phyloP scores from a whole-genome alignment of 2,888 invertebrate species.

The Amphiduros pacificus region DNA sequence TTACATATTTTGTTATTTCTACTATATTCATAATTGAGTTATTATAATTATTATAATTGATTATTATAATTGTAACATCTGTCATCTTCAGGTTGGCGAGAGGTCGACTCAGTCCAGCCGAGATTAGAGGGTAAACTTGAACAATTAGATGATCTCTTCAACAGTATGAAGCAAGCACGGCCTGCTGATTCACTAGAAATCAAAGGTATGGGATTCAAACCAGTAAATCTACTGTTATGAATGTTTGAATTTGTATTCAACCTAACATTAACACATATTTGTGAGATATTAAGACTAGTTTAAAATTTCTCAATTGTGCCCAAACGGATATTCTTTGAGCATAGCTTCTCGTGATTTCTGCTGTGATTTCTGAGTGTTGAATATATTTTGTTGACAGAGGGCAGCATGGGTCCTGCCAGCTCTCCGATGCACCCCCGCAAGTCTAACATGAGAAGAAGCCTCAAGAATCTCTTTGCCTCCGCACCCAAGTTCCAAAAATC shows the following conservation, averaged over 20 bases:
- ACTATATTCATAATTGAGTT: no score
- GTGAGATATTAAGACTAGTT: no score
- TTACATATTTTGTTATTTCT: no score
- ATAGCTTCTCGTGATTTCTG: no score
- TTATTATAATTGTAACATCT: not conserved
- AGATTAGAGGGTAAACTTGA: slow-evolving; percentile 72
- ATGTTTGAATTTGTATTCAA: no score
- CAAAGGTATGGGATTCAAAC: slow-evolving; percentile 52
- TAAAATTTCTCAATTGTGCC: no score
- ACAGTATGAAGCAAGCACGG: slow-evolving; percentile 69
- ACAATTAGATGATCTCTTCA: slow-evolving; percentile 75
- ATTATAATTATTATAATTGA: no score
- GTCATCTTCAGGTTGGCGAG: slow-evolving; percentile 75
- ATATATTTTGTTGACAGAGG: not conserved
- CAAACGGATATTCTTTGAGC: no score
- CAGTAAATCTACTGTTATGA: no score
- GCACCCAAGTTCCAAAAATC: slow-evolving; percentile 96
- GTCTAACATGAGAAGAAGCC: slow-evolving; percentile 71
- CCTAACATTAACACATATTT: no score
- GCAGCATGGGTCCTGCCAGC: slow-evolving; percentile 64
- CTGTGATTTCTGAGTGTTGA: no score
- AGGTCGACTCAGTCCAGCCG: slow-evolving; percentile 73
- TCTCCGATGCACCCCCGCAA: slow-evolving; percentile 70
- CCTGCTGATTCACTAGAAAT: slow-evolving; percentile 70
- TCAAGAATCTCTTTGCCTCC: slow-evolving; percentile 92